A percentile compares a stretch with the other conserved stretches of the same genome.
These are phyloP conservation scores for Scaptomyza reducta DNA, from an alignment of 2,888 invertebrate genomes.

Conservation along the genomic window DNA sequence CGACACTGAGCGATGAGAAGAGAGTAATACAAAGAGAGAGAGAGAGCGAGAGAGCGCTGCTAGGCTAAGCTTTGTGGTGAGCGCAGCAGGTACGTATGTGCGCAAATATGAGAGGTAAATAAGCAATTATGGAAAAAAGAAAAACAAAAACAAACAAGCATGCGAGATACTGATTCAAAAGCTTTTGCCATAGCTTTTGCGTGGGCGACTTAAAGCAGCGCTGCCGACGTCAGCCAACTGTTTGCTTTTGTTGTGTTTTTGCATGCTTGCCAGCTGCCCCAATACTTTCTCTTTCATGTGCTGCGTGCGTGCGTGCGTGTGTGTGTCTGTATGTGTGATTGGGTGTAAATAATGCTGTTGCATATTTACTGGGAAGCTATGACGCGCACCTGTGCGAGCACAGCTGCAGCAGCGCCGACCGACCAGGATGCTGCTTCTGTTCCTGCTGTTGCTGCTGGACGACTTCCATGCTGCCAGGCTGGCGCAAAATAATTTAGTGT, in stretches of 20 bases:
- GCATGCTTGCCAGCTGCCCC: constrained; percentile 53
- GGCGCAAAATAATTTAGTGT: constrained; percentile 60
- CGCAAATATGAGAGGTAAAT: constrained; percentile 37
- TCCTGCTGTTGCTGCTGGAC: constrained; percentile 22
- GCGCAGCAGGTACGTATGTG: constrained; percentile 54
- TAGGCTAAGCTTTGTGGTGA: constrained; percentile 32
- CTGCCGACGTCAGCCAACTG: constrained; percentile 69
- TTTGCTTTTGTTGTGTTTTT: constrained; percentile 74
- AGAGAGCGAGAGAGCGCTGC: constrained; percentile 27
- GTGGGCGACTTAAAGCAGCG: constrained; percentile 73
- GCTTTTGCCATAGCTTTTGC: constrained; percentile 68
- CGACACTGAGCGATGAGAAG: constrained; percentile 1
- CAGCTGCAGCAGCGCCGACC: constrained; percentile 55
- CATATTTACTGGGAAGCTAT: constrained; percentile 68
- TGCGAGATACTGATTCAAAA: constrained; percentile 24
- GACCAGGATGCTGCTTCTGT: constrained; percentile 58
- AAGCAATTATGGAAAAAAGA: constrained; percentile 23
- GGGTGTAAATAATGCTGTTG: constrained; percentile 60
- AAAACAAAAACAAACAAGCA: constrained; percentile 39
- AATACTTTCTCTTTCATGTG: constrained; percentile 56
- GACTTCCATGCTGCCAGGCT: constrained; percentile 22
- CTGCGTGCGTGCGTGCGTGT: constrained; percentile 1
- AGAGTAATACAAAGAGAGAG: constrained; percentile 13
- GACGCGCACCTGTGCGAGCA: constrained; percentile 58
- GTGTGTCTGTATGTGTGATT: neutral